A percentile compares a stretch with the other conserved stretches of the same genome.
These are phyloP conservation scores for Rhipidura dahli DNA, from an alignment of 2,113 vertebrate genomes.

Conservation along the genomic window DNA sequence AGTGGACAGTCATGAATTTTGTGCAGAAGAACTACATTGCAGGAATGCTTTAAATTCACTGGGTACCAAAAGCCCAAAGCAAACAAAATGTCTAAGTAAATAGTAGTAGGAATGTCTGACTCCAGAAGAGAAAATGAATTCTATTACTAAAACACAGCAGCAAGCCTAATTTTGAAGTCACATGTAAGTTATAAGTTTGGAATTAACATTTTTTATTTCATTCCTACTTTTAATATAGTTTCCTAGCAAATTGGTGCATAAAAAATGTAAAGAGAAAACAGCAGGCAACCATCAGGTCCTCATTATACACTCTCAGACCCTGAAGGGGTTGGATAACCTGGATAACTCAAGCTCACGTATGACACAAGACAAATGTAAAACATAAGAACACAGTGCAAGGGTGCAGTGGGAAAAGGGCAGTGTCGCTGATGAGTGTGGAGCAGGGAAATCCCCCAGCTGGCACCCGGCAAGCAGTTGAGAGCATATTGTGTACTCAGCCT, in stretches of 20 bases:
- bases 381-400: background rate
- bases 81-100: background rate
- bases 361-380: background rate
- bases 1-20: constrained; percentile 16
- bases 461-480: background rate
- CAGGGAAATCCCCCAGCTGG: background rate
- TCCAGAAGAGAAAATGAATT: constrained; percentile 27
- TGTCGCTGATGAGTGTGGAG: background rate
- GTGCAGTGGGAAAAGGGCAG: background rate
- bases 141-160: constrained; percentile 14
- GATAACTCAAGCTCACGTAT: background rate
- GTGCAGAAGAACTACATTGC: constrained; percentile 16
- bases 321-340: background rate
- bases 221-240: background rate
- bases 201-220: constrained; percentile 26
- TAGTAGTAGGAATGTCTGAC: background rate
- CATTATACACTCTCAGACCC: background rate
- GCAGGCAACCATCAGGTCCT: background rate
- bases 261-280: constrained; percentile 2
- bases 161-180: constrained; percentile 22
- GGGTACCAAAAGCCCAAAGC: constrained; percentile 6
- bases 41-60: constrained; percentile 27
- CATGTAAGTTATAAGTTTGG: background rate
- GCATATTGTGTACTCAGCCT: background rate
- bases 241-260: background rate